phyloP scores from a whole-genome alignment of 2,888 invertebrate species.

The Callyntrura sp. region DNA sequence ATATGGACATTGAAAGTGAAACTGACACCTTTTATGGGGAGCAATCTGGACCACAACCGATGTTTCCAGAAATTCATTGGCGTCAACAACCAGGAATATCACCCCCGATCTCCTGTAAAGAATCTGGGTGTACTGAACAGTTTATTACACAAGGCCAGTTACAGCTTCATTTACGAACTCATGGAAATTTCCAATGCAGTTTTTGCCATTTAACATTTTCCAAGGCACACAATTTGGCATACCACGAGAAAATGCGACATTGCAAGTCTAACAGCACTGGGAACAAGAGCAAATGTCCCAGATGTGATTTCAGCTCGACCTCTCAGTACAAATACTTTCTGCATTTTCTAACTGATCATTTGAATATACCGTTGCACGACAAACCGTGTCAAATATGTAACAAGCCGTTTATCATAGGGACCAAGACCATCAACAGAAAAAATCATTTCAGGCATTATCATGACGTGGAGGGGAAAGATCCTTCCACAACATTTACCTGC shows the following conservation, averaged over 20 bases:
- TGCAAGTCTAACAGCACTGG: not conserved
- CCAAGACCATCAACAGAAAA: conserved; percentile 3
- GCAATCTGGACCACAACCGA: not conserved
- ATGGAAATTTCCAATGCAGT: conserved; percentile 55
- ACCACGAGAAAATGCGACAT: conserved; percentile 58
- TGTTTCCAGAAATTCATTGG: conserved; percentile 59
- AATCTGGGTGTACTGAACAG: conserved; percentile 39
- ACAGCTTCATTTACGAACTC: conserved; percentile 59
- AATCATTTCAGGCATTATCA: conserved; percentile 52
- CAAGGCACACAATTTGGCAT: conserved; percentile 58
- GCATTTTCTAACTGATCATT: conserved; percentile 52
- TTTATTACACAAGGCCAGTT: conserved; percentile 32
- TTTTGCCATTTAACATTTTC: conserved; percentile 54
- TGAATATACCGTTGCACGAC: conserved; percentile 47
- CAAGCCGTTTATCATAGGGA: conserved; percentile 48
- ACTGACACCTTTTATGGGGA: not conserved
- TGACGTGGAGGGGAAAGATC: conserved; percentile 48
- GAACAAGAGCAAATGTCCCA: conserved; percentile 13
- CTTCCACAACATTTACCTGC: conserved; percentile 24
- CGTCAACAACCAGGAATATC: not conserved
- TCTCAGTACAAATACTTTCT: conserved; percentile 56
- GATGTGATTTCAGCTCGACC: conserved; percentile 32
- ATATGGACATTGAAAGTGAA: conserved; percentile 19
- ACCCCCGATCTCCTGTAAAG: conserved; percentile 30
- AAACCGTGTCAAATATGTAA: conserved; percentile 49